Conservation (phyloP, 30 jellyfish, hydroid and myxozoan genomes). For the Catostylus mosaicus region DNA sequence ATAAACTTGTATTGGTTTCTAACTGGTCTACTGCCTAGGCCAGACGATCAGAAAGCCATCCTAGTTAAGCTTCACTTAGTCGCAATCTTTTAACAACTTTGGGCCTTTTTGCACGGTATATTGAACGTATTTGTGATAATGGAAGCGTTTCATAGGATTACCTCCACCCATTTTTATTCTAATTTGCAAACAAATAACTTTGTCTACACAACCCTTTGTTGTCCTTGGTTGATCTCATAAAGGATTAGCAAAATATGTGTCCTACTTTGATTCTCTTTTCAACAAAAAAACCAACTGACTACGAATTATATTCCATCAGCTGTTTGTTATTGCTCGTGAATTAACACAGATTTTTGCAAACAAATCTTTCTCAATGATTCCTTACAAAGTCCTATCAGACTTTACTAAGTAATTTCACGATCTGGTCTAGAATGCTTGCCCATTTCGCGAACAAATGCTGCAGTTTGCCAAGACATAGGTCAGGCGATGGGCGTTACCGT, state of each 20-base stretch:
- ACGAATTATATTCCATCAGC: conserved; percentile 32
- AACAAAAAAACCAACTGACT: conserved; percentile 42
- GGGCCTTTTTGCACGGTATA: neutral
- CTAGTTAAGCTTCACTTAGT: neutral
- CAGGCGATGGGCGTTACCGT: conserved; percentile 27
- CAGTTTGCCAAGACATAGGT: neutral
- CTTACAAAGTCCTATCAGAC: neutral
- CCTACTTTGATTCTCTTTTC: conserved; percentile 10
- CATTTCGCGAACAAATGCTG: neutral
- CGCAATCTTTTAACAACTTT: neutral
- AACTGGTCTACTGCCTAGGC: too few relatives aligned
- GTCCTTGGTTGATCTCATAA: neutral
- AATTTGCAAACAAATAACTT: conserved; percentile 7
- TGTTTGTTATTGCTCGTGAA: conserved; percentile 50
- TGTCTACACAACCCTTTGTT: conserved; percentile 24
- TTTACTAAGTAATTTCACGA: neutral
- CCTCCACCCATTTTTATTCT: neutral
- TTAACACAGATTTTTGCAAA: neutral
- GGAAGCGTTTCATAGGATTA: conserved; percentile 14
- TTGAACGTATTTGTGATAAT: neutral
- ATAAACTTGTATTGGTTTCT: too few relatives aligned
- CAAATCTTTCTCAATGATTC: neutral
- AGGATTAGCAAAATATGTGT: conserved; percentile 1
- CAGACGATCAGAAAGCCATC: neutral
- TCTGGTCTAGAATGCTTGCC: neutral